phyloP scores from a whole-genome alignment of 2,797 vertebrate species.

The Rhyacichthys aspro region DNA sequence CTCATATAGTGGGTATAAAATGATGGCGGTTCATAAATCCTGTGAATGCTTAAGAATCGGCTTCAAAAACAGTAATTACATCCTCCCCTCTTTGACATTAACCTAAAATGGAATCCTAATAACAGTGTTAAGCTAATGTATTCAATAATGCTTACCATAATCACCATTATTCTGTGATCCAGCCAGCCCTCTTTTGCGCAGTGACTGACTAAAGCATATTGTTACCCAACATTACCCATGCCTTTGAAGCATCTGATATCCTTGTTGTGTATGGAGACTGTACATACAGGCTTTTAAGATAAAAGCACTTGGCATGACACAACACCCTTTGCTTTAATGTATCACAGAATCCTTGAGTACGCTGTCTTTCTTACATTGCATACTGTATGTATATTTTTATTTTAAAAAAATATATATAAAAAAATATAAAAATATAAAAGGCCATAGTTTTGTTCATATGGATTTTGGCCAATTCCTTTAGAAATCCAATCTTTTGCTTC shows the following conservation, averaged over 20 bases:
- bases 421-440: too few relatives aligned
- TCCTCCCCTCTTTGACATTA: conserved; percentile 6
- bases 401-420: too few relatives aligned
- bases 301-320: conserved; percentile 20
- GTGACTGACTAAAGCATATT: conserved; percentile 1
- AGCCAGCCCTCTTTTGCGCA: conserved; percentile 5
- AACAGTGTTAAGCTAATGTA: conserved; percentile 14
- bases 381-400: not conserved
- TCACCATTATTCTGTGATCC: conserved; percentile 13
- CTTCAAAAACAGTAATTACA: conserved; percentile 11
- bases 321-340: conserved; percentile 21
- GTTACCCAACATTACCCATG: conserved; percentile 6
- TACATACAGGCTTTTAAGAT: conserved; percentile 2
- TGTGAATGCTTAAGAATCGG: conserved; percentile 4
- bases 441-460: too few relatives aligned
- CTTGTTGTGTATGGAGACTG: not conserved
- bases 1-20: not conserved
- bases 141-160: conserved; percentile 15
- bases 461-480: too few relatives aligned
- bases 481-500: too few relatives aligned
- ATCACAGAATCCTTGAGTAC: conserved; percentile 13
- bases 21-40: conserved; percentile 3
- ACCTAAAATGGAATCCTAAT: conserved; percentile 14
- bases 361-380: conserved; percentile 7
- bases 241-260: not conserved